A percentile compares a stretch with the other conserved stretches of the same genome.
These are phyloP conservation scores for Nemoura dubitans DNA, from an alignment of 2,888 invertebrate species.

Conservation along the genomic window DNA sequence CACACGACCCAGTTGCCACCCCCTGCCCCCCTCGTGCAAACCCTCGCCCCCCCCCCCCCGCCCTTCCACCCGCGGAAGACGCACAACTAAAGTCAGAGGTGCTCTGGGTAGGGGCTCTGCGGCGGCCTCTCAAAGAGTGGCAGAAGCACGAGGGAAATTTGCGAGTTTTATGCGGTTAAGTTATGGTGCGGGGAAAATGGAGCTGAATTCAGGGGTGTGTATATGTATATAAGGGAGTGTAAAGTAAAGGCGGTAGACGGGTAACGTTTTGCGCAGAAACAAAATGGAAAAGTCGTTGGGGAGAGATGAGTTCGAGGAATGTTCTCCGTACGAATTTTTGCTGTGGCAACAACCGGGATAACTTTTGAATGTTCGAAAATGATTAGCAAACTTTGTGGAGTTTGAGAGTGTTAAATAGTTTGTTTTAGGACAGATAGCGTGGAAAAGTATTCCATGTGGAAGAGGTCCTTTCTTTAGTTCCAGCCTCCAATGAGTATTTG, in stretches of 20 bases:
- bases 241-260: not conserved
- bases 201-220: not conserved
- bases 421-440: not conserved
- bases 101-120: too few species aligned
- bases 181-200: not conserved
- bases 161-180: not conserved
- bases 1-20: not conserved
- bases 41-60: not conserved
- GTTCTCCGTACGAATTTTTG: not conserved
- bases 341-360: not conserved
- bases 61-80: too few species aligned
- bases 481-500: too few species aligned
- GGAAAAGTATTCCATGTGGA: too few species aligned
- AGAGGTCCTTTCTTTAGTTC: too few species aligned
- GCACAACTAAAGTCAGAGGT: not conserved
- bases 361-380: not conserved
- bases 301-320: not conserved
- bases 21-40: too few species aligned
- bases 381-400: not conserved
- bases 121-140: too few species aligned
- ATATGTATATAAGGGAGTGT: not conserved
- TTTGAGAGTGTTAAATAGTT: not conserved
- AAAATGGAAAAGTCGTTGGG: not conserved
- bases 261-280: not conserved
- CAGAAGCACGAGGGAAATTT: not conserved